Base-by-base conservation (phyloP, 2,113 vertebrate species). In the Macrotis lagotis region DNA sequence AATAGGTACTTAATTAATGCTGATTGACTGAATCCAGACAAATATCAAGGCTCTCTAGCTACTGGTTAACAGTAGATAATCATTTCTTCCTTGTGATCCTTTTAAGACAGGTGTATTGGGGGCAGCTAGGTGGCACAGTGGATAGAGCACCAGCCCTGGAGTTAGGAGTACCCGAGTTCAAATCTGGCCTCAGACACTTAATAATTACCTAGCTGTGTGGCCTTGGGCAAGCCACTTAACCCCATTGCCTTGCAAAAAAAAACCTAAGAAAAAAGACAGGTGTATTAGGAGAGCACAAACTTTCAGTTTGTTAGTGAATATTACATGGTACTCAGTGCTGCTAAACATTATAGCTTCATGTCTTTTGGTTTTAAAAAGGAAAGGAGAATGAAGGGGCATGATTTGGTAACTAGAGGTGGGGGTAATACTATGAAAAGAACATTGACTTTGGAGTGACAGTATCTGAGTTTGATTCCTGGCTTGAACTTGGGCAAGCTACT, bases 331-430 rank as follows among this genome's bases (percentile, higher is more conserved):
- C n/a, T 83, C 19, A 44, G 19, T 83, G 66, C 19, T 83, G 16
- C n/a, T 44, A 24, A 74, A 74, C 31, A n/a, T 74, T 16, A 83
- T 44, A 44, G 66, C 19, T 44, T n/a, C 12, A n/a, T 74, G 44
- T 44, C 7, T 44, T 83, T 83, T 44, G n/a, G n/a, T 83, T 83
- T 83, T 83, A 83, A 44, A 83, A 83, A 44, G n/a, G n/a, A 44
- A 83, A 44, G 19, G 19, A 44, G n/a, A 44, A 83, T 22, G 19
- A 83, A 83, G n/a, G 37, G 19, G 24, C 1, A 19, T 6, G 44
- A 44, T 44, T 44, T 44, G 66, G n/a, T 19, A 83, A 2, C n/a
- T 0, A 0, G 37, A 83, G 37, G 7, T 0, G 24, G n/a, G n/a
- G 66, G n/a, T 83, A 44, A 8, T 8, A 83, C 66, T 44, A 44